Percentiles rank a stretch among this genome's conserved stretches.
These are phyloP conservation scores for Prinia subflava DNA, from an alignment of 2,113 vertebrate species.

Conservation along the genomic window DNA sequence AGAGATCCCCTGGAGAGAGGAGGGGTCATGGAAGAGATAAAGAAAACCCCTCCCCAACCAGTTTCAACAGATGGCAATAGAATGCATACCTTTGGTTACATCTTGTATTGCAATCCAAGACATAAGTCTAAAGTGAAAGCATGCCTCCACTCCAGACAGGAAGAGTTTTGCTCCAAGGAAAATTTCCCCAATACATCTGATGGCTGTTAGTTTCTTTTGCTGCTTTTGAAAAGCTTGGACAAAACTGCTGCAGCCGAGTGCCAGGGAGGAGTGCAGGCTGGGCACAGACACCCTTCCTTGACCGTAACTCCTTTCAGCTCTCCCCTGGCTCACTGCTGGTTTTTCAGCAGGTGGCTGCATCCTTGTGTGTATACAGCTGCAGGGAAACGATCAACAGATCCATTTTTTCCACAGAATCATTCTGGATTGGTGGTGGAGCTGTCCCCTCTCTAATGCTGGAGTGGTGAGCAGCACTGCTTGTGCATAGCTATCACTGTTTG, in stretches of 20 bases:
- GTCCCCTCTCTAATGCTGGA: background rate
- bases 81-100: background rate
- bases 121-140: background rate
- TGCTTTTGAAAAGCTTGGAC: background rate
- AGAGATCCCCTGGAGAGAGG: background rate
- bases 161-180: background rate
- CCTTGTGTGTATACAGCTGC: background rate
- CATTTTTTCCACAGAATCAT: background rate
- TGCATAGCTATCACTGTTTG: fast-evolving
- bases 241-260: background rate
- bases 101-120: background rate
- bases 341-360: background rate
- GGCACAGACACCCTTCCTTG: background rate
- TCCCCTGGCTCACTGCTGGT: background rate
- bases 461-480: background rate
- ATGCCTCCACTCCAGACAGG: background rate
- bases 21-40: background rate
- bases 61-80: background rate
- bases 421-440: background rate
- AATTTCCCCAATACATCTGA: background rate
- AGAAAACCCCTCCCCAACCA: background rate
- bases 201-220: background rate
- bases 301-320: background rate
- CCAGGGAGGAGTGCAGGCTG: background rate
- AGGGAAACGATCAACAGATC: background rate